These are phyloP conservation scores for Entomyzon cyanotis DNA, from an alignment of 2,113 vertebrate genomes.

Conservation along the genomic window DNA sequence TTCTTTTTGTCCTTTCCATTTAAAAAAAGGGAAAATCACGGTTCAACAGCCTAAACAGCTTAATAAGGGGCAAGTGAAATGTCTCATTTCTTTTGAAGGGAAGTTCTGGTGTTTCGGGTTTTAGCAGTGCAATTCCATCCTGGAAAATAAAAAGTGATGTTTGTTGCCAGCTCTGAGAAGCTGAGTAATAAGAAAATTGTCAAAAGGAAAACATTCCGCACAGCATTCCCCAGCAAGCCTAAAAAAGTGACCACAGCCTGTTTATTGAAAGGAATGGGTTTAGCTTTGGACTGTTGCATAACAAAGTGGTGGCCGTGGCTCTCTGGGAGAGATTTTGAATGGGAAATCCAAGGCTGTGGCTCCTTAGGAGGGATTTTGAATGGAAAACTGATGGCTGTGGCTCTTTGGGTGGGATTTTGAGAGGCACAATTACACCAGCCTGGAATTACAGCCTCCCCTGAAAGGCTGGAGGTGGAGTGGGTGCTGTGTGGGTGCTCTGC, in stretches of 20 bases:
- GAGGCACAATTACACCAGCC: fast-evolving
- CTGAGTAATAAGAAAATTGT: neutral
- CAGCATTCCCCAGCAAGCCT: neutral
- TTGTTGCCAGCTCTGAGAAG: neutral
- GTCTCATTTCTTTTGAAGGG: neutral
- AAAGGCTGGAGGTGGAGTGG: neutral
- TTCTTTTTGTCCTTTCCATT: neutral
- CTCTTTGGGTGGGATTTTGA: neutral
- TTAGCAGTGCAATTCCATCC: neutral
- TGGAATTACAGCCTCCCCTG: fast-evolving
- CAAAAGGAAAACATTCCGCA: neutral
- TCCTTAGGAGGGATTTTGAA: neutral
- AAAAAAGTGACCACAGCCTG: neutral
- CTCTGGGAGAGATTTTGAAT: neutral
- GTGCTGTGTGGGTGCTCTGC: neutral
- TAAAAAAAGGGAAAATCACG: neutral
- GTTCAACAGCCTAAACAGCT: neutral
- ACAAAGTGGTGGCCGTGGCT: neutral
- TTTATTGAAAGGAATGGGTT: neutral
- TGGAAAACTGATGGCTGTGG: neutral
- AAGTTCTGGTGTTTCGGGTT: neutral
- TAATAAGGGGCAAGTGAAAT: neutral
- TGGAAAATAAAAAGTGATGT: neutral
- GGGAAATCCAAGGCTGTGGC: neutral
- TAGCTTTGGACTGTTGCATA: neutral